Conservation (phyloP, 2,113 vertebrate species). For the Xenopus borealis region DNA sequence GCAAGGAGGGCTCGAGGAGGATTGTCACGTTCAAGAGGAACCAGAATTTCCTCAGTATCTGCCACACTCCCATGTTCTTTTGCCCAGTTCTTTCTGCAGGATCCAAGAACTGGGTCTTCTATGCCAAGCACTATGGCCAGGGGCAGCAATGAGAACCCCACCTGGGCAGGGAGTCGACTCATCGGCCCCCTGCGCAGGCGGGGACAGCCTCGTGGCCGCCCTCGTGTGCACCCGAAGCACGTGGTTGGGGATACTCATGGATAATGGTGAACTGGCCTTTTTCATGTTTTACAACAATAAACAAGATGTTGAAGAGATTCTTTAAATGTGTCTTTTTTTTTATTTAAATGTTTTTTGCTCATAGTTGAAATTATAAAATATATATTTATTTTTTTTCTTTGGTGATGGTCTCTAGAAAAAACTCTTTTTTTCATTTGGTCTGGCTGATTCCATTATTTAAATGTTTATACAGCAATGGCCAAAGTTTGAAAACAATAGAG, state of each 20-base stretch:
- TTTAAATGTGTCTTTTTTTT: constrained; percentile 14
- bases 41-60: constrained; percentile 39
- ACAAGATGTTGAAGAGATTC: constrained; percentile 33
- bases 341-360: too few relatives aligned
- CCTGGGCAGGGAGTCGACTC: constrained; percentile 39
- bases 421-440: too few relatives aligned
- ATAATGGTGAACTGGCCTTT: constrained; percentile 39
- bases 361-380: too few relatives aligned
- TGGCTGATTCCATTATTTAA: too few relatives aligned
- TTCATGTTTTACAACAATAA: constrained; percentile 47
- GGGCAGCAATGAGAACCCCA: constrained; percentile 34
- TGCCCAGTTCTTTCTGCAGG: constrained; percentile 43
- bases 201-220: constrained; percentile 37
- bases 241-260: constrained; percentile 38
- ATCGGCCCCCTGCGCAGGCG: constrained; percentile 38
- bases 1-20: constrained; percentile 36
- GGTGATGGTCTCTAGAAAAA: too few relatives aligned
- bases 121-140: constrained; percentile 44
- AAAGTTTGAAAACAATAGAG: too few relatives aligned
- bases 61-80: constrained; percentile 41
- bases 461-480: too few relatives aligned
- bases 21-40: constrained; percentile 35
- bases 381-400: too few relatives aligned
- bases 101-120: constrained; percentile 44
- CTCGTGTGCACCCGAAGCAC: constrained; percentile 34